Evolutionary conservation across 2,888 invertebrate species (phyloP).

Genomic region (Epinotia bilunana): DNA sequence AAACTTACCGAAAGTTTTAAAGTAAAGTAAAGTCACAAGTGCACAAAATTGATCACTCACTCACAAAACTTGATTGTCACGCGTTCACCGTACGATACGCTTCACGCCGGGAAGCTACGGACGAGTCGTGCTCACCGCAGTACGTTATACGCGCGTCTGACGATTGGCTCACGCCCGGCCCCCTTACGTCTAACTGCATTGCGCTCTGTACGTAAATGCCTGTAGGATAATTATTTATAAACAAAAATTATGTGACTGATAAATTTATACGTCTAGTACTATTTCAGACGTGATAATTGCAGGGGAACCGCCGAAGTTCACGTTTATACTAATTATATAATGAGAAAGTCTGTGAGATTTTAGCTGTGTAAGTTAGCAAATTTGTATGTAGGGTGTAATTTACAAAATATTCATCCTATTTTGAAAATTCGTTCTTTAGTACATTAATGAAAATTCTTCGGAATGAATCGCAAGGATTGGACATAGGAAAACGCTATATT

Average conservation of each 20-base stretch:
- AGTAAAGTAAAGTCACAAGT: constrained; percentile 49
- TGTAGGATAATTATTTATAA: constrained; percentile 43
- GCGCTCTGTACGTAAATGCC: constrained; percentile 62
- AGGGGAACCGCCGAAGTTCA: too few species aligned
- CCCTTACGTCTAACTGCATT: constrained; percentile 75
- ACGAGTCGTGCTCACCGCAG: constrained; percentile 72
- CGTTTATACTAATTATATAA: too few species aligned
- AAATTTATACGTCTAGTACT: too few species aligned
- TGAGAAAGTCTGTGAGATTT: too few species aligned
- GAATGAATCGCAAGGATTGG: too few species aligned
- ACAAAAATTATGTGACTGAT: not conserved
- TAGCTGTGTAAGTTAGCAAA: too few species aligned
- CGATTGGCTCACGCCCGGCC: constrained; percentile 61
- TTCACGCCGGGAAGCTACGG: constrained; percentile 63
- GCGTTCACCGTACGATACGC: constrained; percentile 21
- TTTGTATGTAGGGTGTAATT: too few species aligned
- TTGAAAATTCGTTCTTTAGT: too few species aligned
- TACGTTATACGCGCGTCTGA: constrained; percentile 76
- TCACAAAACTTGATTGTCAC: constrained; percentile 12
- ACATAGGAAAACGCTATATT: too few species aligned
- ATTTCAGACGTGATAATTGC: too few species aligned
- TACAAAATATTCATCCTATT: too few species aligned
- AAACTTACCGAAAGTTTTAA: constrained; percentile 34
- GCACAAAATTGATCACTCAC: constrained; percentile 43
- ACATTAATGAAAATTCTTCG: too few species aligned